Evolutionary conservation across 2,113 vertebrate species (phyloP), one percentile per base, ranked within the genome.

Genomic region (Hystrix brachyura): DNA sequence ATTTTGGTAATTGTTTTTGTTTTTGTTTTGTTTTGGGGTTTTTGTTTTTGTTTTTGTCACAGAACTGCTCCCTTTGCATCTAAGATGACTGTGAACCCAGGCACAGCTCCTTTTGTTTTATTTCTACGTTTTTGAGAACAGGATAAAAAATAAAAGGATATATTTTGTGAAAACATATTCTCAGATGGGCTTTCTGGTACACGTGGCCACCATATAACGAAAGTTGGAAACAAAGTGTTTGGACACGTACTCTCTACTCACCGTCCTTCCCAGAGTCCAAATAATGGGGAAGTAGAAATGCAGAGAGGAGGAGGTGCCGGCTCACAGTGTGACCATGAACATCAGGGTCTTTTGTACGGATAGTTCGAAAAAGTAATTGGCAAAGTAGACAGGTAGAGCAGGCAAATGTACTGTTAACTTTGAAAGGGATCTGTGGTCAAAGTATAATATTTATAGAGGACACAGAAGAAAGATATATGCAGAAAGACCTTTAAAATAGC

Each of bases 371-470:
- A 71, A 4, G 5, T n/a, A 51, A 78, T 64, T 78, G 25, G 71
- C 69, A 88, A 79, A 78, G 34, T 11, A 53, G 34, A 57, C 3
- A 48, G 55, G 21, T 21, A 29, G 2, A 43, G 1, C 12, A 78
- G 23, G 43, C 6, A 64, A 65, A 11, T 38, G 0, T 53, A 12
- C 38, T 5, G 1, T n/a, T 29, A 48, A 78, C 19, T 83, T 14
- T 3, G 0, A 64, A 62, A 8, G 27, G 71, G 3, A 21, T 2
- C 5, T 29, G 3, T 0, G 0, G 19, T 1, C 55, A 62, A 59
- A 0, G 0, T 2, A 8, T 46, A 23, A 93, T 12, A 59, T 43
- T 90, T 87, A 15, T n/a, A 71, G 46, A 84, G 38, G 34, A 3
- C 12, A 87, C 21, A 86, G 7, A 76, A 53, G 17, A 46, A 91